phyloP scores from a whole-genome alignment of 2,888 invertebrate species.

The Erebia aethiops region DNA sequence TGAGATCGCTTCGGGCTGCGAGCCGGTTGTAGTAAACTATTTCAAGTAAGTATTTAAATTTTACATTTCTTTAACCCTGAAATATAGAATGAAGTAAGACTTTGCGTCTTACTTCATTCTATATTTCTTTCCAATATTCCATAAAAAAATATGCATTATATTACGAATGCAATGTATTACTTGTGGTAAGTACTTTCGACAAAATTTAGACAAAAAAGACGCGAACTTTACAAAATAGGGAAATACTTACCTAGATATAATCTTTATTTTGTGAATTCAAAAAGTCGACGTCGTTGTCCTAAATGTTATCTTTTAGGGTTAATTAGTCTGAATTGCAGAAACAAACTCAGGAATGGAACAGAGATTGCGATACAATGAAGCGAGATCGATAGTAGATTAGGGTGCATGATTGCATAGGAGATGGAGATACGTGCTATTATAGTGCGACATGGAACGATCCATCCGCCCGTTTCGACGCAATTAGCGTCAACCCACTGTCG shows the following conservation, averaged over 20 bases:
- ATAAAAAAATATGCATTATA: no score
- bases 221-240: no score
- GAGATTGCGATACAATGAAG: not conserved
- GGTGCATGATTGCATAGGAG: conserved; percentile 4
- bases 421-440: not conserved
- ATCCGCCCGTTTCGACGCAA: conserved; percentile 74
- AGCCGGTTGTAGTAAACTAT: conserved; percentile 40
- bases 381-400: not conserved
- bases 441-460: conserved; percentile 3
- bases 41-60: conserved; percentile 26
- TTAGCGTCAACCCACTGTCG: conserved; percentile 73
- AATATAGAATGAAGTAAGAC: no score
- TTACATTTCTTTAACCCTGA: not conserved
- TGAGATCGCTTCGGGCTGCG: conserved; percentile 58
- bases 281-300: no score
- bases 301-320: not conserved
- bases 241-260: no score
- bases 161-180: no score
- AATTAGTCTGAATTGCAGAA: not conserved
- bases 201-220: no score
- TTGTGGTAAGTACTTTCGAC: no score
- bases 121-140: no score
- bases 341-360: not conserved
- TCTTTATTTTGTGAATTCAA: no score
- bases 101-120: no score